These are phyloP conservation scores for Dinomys branickii DNA, from an alignment of 2,113 vertebrate species.

Conservation along the genomic window DNA sequence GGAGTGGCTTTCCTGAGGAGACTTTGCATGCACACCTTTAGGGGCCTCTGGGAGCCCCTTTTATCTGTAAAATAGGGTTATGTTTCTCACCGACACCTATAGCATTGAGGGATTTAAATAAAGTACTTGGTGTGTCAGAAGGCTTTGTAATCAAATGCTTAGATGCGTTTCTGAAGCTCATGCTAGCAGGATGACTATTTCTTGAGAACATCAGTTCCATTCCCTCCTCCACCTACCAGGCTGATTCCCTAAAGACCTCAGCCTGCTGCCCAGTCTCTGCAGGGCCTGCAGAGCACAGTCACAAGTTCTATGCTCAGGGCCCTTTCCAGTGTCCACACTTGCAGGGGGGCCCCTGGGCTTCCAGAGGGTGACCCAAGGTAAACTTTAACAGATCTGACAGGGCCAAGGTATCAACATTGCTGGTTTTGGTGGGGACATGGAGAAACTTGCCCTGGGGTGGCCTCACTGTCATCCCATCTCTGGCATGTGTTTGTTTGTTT, in stretches of 20 bases:
- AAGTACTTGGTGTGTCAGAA: background rate
- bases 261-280: background rate
- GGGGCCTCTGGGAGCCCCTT: background rate
- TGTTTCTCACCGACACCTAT: accelerated
- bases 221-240: background rate
- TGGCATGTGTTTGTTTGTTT: background rate
- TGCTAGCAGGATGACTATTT: background rate
- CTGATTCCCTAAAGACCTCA: background rate
- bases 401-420: background rate
- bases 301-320: accelerated
- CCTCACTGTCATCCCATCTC: background rate
- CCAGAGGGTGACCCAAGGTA: background rate
- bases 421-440: background rate
- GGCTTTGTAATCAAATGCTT: background rate
- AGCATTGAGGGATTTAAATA: accelerated
- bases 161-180: background rate
- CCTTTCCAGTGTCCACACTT: background rate
- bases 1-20: background rate
- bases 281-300: background rate
- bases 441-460: background rate
- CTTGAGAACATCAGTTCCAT: background rate
- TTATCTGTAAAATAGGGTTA: background rate
- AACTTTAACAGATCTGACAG: background rate
- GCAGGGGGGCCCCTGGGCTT: background rate
- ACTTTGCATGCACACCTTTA: accelerated